Conservation (phyloP, 2,113 vertebrate species). For the Cercocebus atys region DNA sequence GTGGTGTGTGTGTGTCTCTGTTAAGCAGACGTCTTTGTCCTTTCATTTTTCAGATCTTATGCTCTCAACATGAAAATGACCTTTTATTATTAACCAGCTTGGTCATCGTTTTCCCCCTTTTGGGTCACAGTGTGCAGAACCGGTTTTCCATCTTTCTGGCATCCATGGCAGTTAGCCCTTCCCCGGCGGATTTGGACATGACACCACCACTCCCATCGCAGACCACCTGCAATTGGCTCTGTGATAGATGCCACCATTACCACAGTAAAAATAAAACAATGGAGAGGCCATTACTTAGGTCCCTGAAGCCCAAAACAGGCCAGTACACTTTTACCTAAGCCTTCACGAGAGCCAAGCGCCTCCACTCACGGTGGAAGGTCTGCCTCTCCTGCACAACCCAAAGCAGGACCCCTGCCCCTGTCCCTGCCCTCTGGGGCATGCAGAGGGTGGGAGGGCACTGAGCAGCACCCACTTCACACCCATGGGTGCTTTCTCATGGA, state of each 20-base stretch:
- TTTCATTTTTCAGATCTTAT: background rate
- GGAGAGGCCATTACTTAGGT: background rate
- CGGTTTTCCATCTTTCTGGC: background rate
- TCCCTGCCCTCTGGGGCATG: too few species aligned
- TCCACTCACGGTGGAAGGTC: accelerated
- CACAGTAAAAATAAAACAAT: background rate
- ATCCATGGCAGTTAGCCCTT: too few species aligned
- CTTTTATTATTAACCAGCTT: background rate
- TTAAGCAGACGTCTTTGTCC: background rate
- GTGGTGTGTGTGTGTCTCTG: background rate
- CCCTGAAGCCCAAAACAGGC: background rate
- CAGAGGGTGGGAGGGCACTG: background rate
- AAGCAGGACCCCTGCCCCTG: accelerated
- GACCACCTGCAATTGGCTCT: background rate
- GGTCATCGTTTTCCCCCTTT: too few species aligned
- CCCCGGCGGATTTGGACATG: accelerated
- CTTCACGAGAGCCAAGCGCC: background rate
- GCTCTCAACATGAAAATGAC: background rate
- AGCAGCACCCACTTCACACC: background rate
- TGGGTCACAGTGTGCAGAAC: background rate
- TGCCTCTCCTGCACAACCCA: background rate
- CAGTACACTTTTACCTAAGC: background rate
- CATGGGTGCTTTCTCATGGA: background rate
- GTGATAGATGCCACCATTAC: background rate
- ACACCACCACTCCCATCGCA: too few species aligned